Base-by-base conservation (phyloP, 2,888 invertebrate genomes). In the Tenthredo livida region DNA sequence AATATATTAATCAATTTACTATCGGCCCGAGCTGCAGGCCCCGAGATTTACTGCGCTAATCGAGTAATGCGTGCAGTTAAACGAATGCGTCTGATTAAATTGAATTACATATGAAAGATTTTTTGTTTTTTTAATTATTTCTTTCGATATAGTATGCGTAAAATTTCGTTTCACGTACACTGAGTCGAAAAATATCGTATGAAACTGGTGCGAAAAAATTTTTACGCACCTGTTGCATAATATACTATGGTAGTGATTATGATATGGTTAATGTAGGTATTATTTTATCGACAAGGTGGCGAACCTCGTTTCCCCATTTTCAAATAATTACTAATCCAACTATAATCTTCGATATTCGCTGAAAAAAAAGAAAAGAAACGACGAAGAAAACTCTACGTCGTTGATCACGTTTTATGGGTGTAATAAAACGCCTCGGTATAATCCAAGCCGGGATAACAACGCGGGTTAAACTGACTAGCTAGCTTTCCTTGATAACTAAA, bases 351-450 rank as follows among this genome's bases (percentile, higher is more conserved):
- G 12, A 12, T n/a, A 17, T 40, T 17, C 37, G 2, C n/a, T 10
- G 4, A 12, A 5, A 70, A 17, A n/a, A n/a, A n/a, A n/a, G n/a
- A n/a, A n/a, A n/a, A n/a, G n/a, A n/a, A 33, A n/a, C 70, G 37
- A 33, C 0, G 37, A 29, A 75, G 47, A 75, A 75, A 75, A 75
- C 70, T 37, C 15, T 29, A 4, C 15, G 47, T 75, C 47, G 75
- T 75, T 47, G 75, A 75, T 75, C 25, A 75, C 43, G 25, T 47
- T 75, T 75, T 75, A 75, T 75, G 21, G 47, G 12, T 43, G 25
- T 75, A 75, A 75, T 75, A 75, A 75, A 75, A 75, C 75, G 43
- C 21, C 47, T 61, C 1, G 61, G 25, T 61, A 61, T 61, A 61
- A 61, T 61, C 25, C 21, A 61, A 61, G 25, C 25, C 10, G 61